Evolutionary conservation across 2,113 vertebrate genomes (phyloP), one percentile per base, ranked within the genome.

Genomic region (Brienomyrus brachyistius): DNA sequence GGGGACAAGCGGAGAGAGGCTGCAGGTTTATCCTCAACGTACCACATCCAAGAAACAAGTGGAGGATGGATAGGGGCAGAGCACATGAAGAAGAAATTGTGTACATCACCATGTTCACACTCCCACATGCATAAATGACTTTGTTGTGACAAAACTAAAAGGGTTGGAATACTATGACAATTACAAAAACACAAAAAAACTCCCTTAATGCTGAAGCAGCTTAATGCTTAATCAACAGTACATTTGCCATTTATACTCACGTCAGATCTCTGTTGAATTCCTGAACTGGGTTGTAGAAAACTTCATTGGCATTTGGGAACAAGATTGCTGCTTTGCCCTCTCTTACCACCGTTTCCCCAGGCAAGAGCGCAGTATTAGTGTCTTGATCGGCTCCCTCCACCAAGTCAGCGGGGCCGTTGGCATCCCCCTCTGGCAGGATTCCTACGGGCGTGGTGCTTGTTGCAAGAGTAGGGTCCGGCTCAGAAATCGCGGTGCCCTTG

Each of bases 251-350:
- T 43, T 23, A 47, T 43, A 92, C 97, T 98, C 89, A 98, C 97
- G 97, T 98, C 91, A 98, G 91, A 90, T 98, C 97, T 91, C 97
- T 94, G 94, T 98, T 98, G 91, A 98, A 98, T 93, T 98, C 97
- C 94, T 98, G 97, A 48, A 98, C 97, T 0, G 97, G 97, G 86
- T 98, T 98, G 92, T 98, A 98, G 93, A 98, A 98, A 51, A 98
- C 97, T 91, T 98, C 96, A 47, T 98, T 98, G 66, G 97, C 96
- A 86, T 91, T 96, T 45, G 97, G 97, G 88, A 97, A 98, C 92
- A 96, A 92, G 89, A 98, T 97, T 52, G 94, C 89, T 1, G 97
- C 97, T 88, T 96, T 96, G 9, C 97, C 97, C 93, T 98, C 97
- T 8, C 92, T 95, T 88, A 98, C 94, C 19, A 96, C 94, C 0